Conservation (phyloP, 2,113 vertebrate genomes). For the Rhabdomys dilectus region DNA sequence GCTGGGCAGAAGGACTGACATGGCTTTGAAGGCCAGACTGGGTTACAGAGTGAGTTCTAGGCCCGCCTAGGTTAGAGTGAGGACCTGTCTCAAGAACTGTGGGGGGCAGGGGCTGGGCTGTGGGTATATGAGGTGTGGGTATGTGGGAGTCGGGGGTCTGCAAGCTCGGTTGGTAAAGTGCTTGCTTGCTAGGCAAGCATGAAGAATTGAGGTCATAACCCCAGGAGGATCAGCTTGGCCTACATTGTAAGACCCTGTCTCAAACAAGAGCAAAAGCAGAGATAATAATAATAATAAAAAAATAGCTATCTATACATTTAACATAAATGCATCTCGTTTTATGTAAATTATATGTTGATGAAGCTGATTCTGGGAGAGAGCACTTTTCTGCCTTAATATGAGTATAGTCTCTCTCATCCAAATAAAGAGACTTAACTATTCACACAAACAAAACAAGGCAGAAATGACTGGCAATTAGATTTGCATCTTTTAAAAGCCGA, state of each 20-base stretch:
- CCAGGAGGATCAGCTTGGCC: neutral
- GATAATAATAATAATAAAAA: neutral
- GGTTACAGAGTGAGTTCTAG: neutral
- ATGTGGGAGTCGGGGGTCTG: neutral
- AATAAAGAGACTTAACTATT: slow-evolving; percentile 29
- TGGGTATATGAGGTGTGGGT: neutral
- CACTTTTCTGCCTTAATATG: neutral
- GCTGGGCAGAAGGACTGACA: neutral
- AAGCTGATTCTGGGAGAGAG: slow-evolving; percentile 44
- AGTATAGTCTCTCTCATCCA: neutral
- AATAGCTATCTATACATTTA: neutral
- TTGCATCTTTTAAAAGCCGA: neutral
- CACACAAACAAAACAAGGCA: slow-evolving; percentile 40
- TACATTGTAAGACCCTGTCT: neutral
- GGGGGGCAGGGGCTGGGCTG: neutral
- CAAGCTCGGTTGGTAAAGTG: neutral
- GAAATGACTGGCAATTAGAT: slow-evolving; percentile 33
- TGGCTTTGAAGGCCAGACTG: neutral
- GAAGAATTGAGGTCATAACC: neutral
- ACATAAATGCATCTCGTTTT: neutral
- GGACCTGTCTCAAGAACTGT: neutral
- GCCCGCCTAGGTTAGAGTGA: neutral
- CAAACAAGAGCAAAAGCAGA: neutral
- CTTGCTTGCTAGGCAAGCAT: neutral
- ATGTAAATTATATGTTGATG: neutral